Percentiles rank a stretch among this genome's conserved stretches.
Conservation (phyloP, 2,888 invertebrate genomes). For the Petrolisthes manimaculis region DNA sequence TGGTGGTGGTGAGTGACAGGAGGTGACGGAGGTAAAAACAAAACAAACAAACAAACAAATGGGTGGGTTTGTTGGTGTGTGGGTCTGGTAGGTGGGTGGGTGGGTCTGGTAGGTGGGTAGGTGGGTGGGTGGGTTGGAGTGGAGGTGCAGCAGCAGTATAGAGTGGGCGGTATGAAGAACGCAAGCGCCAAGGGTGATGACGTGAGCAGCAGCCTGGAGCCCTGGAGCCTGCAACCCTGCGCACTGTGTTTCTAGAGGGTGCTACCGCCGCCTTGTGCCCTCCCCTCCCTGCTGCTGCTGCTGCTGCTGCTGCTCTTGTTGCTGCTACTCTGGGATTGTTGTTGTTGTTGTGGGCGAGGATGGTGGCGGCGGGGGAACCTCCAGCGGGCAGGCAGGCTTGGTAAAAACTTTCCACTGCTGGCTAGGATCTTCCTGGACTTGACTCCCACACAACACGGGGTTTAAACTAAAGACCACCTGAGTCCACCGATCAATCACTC, state of each 20-base stretch:
- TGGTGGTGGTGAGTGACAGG: too few species aligned
- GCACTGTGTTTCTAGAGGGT: slow-evolving; percentile 42
- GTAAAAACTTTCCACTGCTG: background rate
- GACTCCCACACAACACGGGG: background rate
- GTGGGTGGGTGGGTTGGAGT: background rate
- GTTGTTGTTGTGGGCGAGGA: background rate
- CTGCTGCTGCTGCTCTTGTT: too few species aligned
- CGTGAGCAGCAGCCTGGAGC: slow-evolving; percentile 35
- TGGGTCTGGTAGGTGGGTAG: background rate
- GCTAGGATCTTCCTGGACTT: too few species aligned
- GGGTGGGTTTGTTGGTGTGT: too few species aligned
- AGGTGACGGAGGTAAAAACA: too few species aligned
- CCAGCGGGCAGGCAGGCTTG: background rate
- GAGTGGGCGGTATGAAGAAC: slow-evolving; percentile 27
- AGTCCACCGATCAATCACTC: slow-evolving; percentile 34
- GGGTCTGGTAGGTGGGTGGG: too few species aligned
- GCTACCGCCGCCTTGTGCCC: background rate
- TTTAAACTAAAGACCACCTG: background rate
- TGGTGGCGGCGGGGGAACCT: slow-evolving; percentile 1
- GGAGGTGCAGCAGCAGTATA: background rate
- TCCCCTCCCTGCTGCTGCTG: too few species aligned
- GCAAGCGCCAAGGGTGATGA: slow-evolving; percentile 33
- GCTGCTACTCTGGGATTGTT: slow-evolving; percentile 1
- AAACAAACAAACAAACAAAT: too few species aligned
- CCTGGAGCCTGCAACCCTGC: too few species aligned